Evolutionary conservation across 2,797 vertebrate species (phyloP), one percentile per base, ranked within the genome.

Genomic region (Tiaroga cobitis): DNA sequence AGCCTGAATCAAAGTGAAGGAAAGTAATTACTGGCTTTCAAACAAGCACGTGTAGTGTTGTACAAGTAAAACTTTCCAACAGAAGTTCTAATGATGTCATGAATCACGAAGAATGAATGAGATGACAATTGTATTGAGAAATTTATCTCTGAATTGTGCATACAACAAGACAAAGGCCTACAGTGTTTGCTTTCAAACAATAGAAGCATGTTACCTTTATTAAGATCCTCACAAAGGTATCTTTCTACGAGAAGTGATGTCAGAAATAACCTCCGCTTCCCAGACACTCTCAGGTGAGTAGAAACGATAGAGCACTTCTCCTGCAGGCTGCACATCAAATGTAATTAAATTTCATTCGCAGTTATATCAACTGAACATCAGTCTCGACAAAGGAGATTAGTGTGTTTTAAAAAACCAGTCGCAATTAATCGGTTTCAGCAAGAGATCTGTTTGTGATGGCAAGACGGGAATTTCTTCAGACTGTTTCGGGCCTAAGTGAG

Each of bases 291-390:
- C 80, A 84, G 78, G 83, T 87, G 81, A 85, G 74, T 72, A 74
- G 81, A 51, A 69, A 81, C 76, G 82, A 73, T 54, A 78, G 65
- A 85, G 82, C 59, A 41, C 59, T 86, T 85, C 43, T 85, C 75
- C 67, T 88, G 74, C 79, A 84, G 76, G 81, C 68, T 81, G 83
- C 82, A 86, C 78, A 63, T 78, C 80, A 87, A 87, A 88, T 82
- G 81, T 86, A 86, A 88, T 90, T 87, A 82, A 82, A 86, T 90
- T 81, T 88, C 29, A 26, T 75, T 84, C 18, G 59, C 69, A 65
- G 75, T 88, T 90, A 88, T 86, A 84, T 86, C 83, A 83, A 72
- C 70, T 80, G 32, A 86, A 87, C 86, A 87, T 83, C 72, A 65
- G 21, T 80, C 81, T 69, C 46, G 80, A 90, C 89, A 86, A 88